phyloP scores from a whole-genome alignment of 2,797 vertebrate species.

The Anguilla marmorata region DNA sequence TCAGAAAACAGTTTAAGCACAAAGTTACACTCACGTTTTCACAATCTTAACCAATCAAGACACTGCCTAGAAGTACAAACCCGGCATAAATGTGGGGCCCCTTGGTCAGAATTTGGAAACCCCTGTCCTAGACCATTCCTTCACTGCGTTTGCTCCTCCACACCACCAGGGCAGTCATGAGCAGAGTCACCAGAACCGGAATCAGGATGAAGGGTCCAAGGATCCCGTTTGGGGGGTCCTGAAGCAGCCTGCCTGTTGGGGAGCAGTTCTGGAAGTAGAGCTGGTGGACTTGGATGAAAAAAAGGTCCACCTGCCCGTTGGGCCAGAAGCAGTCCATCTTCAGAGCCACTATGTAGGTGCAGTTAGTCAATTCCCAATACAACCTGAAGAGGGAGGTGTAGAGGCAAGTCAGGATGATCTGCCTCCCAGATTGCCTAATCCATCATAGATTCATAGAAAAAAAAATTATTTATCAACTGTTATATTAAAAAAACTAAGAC shows the following conservation, averaged over 20 bases:
- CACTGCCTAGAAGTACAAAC: neutral
- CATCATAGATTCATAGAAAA: no score
- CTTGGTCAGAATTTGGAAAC: neutral
- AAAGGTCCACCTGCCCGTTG: constrained; percentile 82
- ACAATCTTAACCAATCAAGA: neutral
- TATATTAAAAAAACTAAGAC: no score
- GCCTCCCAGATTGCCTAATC: no score
- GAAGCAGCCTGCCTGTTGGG: constrained; percentile 75
- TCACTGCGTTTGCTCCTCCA: constrained; percentile 91
- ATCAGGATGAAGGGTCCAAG: constrained; percentile 86
- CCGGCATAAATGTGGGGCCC: neutral
- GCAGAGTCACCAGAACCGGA: constrained; percentile 84
- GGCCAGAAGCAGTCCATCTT: constrained; percentile 89
- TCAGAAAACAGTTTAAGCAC: neutral
- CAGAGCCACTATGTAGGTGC: constrained; percentile 77
- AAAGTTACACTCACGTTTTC: neutral
- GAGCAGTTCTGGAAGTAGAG: constrained; percentile 87
- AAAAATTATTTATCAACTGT: no score
- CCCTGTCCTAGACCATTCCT: constrained; percentile 77
- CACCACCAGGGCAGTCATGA: constrained; percentile 89
- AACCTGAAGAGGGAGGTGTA: constrained; percentile 65
- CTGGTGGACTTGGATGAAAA: constrained; percentile 84
- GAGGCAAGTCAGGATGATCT: neutral
- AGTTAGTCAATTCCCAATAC: constrained; percentile 86
- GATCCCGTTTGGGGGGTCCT: constrained; percentile 82